Percentiles rank a stretch among this genome's conserved stretches.
Conservation (phyloP, 2,113 vertebrate genomes). For the Pagrus major region DNA sequence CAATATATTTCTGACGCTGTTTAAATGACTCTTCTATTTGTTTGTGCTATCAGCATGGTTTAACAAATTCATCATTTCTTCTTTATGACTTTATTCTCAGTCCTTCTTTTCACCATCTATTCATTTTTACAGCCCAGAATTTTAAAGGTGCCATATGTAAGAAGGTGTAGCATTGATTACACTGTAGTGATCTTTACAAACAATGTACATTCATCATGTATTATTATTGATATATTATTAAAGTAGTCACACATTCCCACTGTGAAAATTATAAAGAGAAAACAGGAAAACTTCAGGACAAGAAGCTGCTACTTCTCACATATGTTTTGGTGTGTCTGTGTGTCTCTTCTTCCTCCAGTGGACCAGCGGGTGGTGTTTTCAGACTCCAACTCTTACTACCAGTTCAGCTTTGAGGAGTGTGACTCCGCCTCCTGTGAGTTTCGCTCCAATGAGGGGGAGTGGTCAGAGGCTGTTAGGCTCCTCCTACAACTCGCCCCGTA, state of each 20-base stretch:
- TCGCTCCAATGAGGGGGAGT: conserved; percentile 90
- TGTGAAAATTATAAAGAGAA: not conserved
- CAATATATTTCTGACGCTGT: too few relatives aligned
- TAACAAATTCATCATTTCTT: too few relatives aligned
- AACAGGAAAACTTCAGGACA: not conserved
- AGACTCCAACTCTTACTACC: conserved; percentile 94
- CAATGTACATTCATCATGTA: not conserved
- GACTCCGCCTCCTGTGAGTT: conserved; percentile 93
- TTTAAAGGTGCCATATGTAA: too few relatives aligned
- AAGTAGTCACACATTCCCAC: not conserved
- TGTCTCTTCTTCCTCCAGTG: conserved; percentile 81
- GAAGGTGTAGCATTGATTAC: not conserved
- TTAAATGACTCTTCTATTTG: too few relatives aligned
- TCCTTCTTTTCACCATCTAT: too few relatives aligned
- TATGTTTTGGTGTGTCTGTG: not conserved
- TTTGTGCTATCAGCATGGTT: too few relatives aligned
- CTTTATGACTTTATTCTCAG: too few relatives aligned
- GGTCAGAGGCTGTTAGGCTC: conserved; percentile 93
- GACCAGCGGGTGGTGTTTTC: conserved; percentile 94
- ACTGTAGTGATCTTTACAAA: not conserved
- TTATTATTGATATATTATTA: not conserved
- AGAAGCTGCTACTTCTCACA: not conserved
- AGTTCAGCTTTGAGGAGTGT: conserved; percentile 97
- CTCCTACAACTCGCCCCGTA: conserved; percentile 92
- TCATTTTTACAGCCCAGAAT: too few relatives aligned